phyloP scores from a whole-genome alignment of 2,113 vertebrate genomes.

The Trematomus loennbergii region DNA sequence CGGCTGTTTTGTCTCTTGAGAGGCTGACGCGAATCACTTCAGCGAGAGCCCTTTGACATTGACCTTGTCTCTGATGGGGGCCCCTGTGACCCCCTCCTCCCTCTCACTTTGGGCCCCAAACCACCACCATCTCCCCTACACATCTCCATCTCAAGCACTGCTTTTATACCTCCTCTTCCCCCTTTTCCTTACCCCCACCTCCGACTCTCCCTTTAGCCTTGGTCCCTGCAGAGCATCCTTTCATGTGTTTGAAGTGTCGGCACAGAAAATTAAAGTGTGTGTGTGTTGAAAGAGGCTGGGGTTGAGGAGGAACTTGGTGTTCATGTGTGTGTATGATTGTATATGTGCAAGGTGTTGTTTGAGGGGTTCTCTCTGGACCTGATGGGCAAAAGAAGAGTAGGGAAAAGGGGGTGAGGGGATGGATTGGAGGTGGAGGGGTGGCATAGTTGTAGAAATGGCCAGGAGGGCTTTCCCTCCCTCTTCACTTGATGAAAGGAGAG shows the following conservation, averaged over 20 bases:
- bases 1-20: constrained; percentile 69
- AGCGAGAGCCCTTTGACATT: constrained; percentile 79
- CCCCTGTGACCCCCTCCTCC: constrained; percentile 52
- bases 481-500: constrained; percentile 79
- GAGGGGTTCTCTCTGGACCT: constrained; percentile 74
- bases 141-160: constrained; percentile 67
- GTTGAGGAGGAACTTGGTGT: constrained; percentile 55
- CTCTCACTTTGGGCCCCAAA: constrained; percentile 27
- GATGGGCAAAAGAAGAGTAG: constrained; percentile 72
- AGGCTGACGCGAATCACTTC: constrained; percentile 63
- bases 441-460: constrained; percentile 68
- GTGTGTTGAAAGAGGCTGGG: constrained; percentile 66
- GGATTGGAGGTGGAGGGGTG: constrained; percentile 42
- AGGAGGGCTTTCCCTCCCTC: constrained; percentile 69
- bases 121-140: constrained; percentile 38
- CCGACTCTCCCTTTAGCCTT: constrained; percentile 78
- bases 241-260: constrained; percentile 88
- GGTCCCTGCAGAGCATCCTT: constrained; percentile 85
- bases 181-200: constrained; percentile 60
- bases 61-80: constrained; percentile 68
- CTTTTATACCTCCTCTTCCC: constrained; percentile 69
- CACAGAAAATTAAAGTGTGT: constrained; percentile 85
- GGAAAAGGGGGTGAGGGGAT: constrained; percentile 24
- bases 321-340: constrained; percentile 51
- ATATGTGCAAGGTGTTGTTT: constrained; percentile 71